A percentile compares a stretch with the other conserved stretches of the same genome.
These are phyloP conservation scores for Seladonia tumulorum DNA, from an alignment of 2,888 invertebrate species.

Conservation along the genomic window DNA sequence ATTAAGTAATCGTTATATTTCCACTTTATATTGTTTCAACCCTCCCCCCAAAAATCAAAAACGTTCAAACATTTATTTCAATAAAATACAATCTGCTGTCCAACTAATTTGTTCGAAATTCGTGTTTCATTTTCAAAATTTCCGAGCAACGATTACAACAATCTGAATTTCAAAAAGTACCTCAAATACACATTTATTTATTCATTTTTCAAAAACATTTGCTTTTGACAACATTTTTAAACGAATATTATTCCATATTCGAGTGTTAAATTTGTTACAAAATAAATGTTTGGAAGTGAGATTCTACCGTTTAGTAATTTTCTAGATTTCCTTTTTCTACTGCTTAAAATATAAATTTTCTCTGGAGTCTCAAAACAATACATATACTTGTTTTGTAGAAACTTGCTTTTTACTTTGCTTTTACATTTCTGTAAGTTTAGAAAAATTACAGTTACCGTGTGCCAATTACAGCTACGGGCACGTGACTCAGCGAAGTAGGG, in stretches of 20 bases:
- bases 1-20: slow-evolving; percentile 6
- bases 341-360: background rate
- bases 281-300: too few relatives aligned
- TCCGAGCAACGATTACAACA: background rate
- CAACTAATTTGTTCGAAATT: background rate
- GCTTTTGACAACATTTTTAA: background rate
- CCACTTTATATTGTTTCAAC: background rate
- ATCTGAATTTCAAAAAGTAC: background rate
- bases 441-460: background rate
- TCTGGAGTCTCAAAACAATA: background rate
- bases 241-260: background rate
- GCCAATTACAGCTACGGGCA: too few relatives aligned
- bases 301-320: background rate
- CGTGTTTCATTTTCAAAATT: background rate
- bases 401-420: background rate
- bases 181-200: background rate
- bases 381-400: background rate
- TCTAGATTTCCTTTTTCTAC: background rate
- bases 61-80: background rate
- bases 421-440: background rate
- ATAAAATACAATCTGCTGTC: background rate
- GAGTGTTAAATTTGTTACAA: too few relatives aligned
- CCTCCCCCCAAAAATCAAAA: background rate
- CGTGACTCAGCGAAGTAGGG: too few relatives aligned
- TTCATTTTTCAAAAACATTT: background rate